These are phyloP conservation scores for Marmota flaviventris DNA, from an alignment of 2,113 vertebrate genomes.

Conservation along the genomic window DNA sequence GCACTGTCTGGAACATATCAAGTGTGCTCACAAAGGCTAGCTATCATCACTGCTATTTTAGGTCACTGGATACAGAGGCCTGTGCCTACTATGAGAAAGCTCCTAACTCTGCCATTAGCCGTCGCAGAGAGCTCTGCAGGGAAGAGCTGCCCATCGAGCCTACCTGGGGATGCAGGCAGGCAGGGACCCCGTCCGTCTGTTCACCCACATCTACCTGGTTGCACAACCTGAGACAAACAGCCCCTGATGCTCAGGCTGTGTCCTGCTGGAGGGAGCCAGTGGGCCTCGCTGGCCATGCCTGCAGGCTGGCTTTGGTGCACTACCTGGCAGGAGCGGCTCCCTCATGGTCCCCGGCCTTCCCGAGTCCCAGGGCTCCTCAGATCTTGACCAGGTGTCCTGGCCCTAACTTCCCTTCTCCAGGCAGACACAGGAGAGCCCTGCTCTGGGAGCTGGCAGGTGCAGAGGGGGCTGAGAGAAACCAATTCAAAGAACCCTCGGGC, in stretches of 20 bases:
- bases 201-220: background rate
- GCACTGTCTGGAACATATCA: background rate
- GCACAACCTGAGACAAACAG: background rate
- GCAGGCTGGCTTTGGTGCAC: no score
- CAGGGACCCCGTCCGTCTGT: background rate
- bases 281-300: no score
- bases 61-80: background rate
- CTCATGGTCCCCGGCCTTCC: background rate
- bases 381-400: background rate
- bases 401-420: background rate
- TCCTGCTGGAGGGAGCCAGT: no score
- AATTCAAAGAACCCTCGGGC: background rate
- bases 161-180: background rate
- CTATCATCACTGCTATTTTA: background rate
- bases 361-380: background rate
- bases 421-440: background rate
- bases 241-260: no score
- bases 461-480: background rate
- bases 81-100: fast-evolving
- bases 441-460: background rate
- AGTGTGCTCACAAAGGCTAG: background rate
- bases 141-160: background rate
- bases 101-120: background rate
- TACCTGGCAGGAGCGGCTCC: no score
- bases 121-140: no score